Conservation (phyloP, 2,888 invertebrate species). For the Trisateles emortualis region DNA sequence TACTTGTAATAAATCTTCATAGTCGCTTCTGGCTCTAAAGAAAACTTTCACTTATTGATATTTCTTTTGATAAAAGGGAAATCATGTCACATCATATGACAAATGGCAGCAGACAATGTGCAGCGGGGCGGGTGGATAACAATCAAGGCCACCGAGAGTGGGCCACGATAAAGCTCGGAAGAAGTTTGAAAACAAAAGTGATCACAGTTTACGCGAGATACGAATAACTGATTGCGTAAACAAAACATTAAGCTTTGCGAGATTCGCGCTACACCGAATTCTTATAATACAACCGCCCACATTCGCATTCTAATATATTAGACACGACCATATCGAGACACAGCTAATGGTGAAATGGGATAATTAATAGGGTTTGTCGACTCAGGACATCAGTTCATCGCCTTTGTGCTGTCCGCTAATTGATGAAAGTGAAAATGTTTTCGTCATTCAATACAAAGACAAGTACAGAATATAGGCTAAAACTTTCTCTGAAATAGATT, state of each 20-base stretch:
- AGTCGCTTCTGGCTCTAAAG: slow-evolving; percentile 49
- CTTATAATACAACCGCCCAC: slow-evolving; percentile 46
- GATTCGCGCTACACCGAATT: slow-evolving; percentile 24
- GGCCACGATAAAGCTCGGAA: slow-evolving; percentile 54
- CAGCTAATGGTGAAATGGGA: slow-evolving; percentile 32
- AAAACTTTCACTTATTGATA: slow-evolving; percentile 75
- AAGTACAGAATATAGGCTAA: slow-evolving; percentile 25
- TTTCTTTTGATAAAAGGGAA: slow-evolving; percentile 76
- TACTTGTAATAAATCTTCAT: slow-evolving; percentile 53
- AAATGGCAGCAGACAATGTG: slow-evolving; percentile 70
- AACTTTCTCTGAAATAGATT: slow-evolving; percentile 48
- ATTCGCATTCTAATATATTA: slow-evolving; percentile 36
- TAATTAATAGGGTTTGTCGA: slow-evolving; percentile 44
- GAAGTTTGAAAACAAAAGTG: slow-evolving; percentile 80
- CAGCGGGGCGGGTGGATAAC: slow-evolving; percentile 63
- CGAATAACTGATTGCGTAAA: slow-evolving; percentile 60
- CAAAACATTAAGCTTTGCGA: slow-evolving; percentile 29
- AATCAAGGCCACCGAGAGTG: slow-evolving; percentile 69
- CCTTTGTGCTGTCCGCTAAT: slow-evolving; percentile 37
- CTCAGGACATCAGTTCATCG: slow-evolving; percentile 33
- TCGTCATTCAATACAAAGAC: slow-evolving; percentile 41
- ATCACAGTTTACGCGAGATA: slow-evolving; percentile 69
- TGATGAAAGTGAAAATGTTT: slow-evolving; percentile 51
- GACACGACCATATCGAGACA: slow-evolving; percentile 25
- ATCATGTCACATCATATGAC: slow-evolving; percentile 69